Evolutionary conservation across 2,797 vertebrate genomes (phyloP), one percentile per base, ranked within the genome.

Genomic region (Anableps anableps): DNA sequence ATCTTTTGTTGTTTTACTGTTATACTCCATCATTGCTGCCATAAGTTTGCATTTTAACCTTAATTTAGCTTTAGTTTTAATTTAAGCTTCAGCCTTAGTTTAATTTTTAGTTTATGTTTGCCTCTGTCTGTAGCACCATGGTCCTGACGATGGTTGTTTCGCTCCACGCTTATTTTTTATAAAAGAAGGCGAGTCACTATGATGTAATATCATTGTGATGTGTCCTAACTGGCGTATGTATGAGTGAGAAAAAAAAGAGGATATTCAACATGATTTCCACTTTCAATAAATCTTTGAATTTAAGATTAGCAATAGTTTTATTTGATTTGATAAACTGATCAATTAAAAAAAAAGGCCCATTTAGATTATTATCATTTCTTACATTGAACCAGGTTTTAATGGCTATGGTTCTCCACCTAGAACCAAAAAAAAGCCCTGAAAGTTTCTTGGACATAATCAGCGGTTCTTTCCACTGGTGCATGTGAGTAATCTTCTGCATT

Each of bases 401-500:
- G 53, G 38, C 71, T 45, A n/a, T 17, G n/a, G 41, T 45, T 45
- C 14, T n/a, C 41, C 45, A 70, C 70, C 29, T 51, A 19, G 11
- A 84, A 45, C 60, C 38, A 80, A 70, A 70, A 80, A 10, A 80
- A 71, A 80, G n/a, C 58, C 68, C 66, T 13, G 78, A 74, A 60
- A 5, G 0, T 77, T 48, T 76, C 53, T 70, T 17, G n/a, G n/a
- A 58, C 38, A 21, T 16, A n/a, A 55, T 47, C 47, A n/a, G 11
- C 36, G 48, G 41, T 68, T 86, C 48, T 85, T 85, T 77, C 80
- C 80, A 79, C 21, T 71, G 50, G 60, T 76, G 64, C 48, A 71
- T 47, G 1, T 51, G 80, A 88, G 66, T 80, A 76, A 71, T 53
- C 50, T 60, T 7, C 29, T 74, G 51, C 29, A 34, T 80, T 76